phyloP scores from a whole-genome alignment of 2,888 invertebrate genomes.

The Belgica antarctica region DNA sequence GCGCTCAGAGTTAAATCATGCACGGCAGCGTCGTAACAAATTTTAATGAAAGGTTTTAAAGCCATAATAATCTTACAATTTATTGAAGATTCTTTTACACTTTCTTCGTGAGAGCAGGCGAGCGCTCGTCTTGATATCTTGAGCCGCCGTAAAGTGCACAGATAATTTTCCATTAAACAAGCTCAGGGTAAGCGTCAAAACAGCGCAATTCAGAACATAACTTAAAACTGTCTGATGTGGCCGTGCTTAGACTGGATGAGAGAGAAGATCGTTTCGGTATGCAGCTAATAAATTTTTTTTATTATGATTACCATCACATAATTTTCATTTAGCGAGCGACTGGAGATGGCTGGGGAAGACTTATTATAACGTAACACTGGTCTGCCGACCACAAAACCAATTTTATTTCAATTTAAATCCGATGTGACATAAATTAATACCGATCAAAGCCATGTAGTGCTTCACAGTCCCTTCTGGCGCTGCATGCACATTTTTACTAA shows the following conservation, averaged over 20 bases:
- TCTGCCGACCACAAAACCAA: background rate
- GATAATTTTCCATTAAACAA: constrained; percentile 19
- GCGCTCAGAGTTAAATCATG: constrained; percentile 26
- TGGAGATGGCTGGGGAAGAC: background rate
- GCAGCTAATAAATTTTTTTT: constrained; percentile 39
- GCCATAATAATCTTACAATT: constrained; percentile 24
- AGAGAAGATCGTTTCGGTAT: background rate
- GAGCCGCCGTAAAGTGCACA: background rate
- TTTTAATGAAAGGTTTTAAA: constrained; percentile 20
- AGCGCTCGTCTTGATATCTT: background rate
- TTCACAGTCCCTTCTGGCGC: background rate
- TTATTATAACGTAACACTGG: background rate
- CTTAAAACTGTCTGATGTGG: background rate
- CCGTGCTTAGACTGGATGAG: background rate
- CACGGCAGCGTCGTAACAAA: constrained; percentile 6
- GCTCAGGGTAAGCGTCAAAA: background rate
- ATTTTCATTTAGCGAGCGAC: background rate
- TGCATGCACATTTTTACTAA: constrained; percentile 36
- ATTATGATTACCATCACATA: constrained; percentile 32
- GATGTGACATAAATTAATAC: too few relatives aligned
- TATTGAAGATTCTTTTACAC: constrained; percentile 28
- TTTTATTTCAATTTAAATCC: too few relatives aligned
- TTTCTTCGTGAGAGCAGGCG: background rate
- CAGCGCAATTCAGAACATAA: background rate
- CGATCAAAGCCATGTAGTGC: too few relatives aligned